These are phyloP conservation scores for Ormia ochracea DNA, from an alignment of 2,888 invertebrate species.

Conservation along the genomic window DNA sequence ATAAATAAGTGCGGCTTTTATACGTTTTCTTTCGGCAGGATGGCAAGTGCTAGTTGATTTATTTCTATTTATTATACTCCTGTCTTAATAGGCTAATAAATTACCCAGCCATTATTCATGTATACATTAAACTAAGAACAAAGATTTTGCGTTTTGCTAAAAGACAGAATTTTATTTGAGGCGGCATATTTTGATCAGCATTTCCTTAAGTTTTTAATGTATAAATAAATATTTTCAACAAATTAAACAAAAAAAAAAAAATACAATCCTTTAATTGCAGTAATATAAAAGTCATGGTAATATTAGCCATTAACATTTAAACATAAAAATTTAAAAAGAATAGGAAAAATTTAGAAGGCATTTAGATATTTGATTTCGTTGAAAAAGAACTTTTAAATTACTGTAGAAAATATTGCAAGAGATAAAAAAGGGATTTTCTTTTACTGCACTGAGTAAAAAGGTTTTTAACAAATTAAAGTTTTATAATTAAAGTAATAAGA, in stretches of 20 bases:
- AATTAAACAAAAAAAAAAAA: too few relatives aligned
- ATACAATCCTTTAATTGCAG: background rate
- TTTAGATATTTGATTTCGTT: conserved; percentile 11
- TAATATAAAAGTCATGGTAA: conserved; percentile 6
- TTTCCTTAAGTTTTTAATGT: background rate
- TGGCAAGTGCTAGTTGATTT: background rate
- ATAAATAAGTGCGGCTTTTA: too few relatives aligned
- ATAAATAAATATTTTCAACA: background rate
- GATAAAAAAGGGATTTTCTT: conserved; percentile 17
- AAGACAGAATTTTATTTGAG: background rate
- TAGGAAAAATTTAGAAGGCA: background rate
- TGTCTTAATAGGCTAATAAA: conserved; percentile 22
- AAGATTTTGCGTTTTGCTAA: background rate
- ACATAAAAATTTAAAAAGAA: background rate
- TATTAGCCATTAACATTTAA: background rate
- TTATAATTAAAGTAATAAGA: conserved; percentile 24
- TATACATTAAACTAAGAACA: background rate
- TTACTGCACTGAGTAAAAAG: background rate
- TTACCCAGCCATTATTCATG: background rate
- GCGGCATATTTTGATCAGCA: background rate
- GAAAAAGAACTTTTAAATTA: background rate
- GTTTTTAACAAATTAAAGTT: background rate
- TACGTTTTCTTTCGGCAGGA: background rate
- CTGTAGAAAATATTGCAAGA: background rate
- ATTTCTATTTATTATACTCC: background rate